Base-by-base conservation (phyloP, 2,113 vertebrate genomes). In the Vidua macroura region DNA sequence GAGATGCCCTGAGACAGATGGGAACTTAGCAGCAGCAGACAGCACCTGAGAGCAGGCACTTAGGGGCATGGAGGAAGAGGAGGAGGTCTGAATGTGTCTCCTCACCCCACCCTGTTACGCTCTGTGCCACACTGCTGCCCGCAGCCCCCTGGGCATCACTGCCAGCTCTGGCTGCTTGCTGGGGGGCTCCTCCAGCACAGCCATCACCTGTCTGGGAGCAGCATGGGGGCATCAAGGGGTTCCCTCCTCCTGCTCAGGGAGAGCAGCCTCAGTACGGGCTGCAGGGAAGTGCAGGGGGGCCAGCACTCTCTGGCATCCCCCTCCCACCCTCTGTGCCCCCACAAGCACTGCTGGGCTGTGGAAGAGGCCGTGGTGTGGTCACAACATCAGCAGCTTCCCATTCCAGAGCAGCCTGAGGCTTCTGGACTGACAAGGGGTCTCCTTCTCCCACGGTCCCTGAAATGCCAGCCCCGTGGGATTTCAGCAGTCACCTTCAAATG, bases 401-500 rank as follows among this genome's bases (percentile, higher is more conserved):
- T 30, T 49, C 35, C 4, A 2, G 43, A 88, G 76, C 67, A 92
- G 53, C 37, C 46, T 18, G 75, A 90, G 73, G 59, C 64, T 90
- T 73, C 72, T 80, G 83, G 51, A 53, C 63, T 88, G n/a, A 5
- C 55, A 24, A n/a, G 21, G 75, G 43, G 37, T 76, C 23, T 83
- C 27, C 55, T 88, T 80, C 79, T 93, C 80, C 58, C n/a, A 24
- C 1, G 14, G 52, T 44, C 52, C 35, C 83, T 13, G 5, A 52
- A 92, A 88, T 7, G 3, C 43, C 6, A 12, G 68, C 37, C 56
- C 62, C 6, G 58, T 1, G 60, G 86, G 84, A 84, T 88, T 90
- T 86, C 89, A 83, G 91, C 88, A 82, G 58, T 46, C 20, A 3
- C 72, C 88, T 96, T 96, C 76, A 93, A 96, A 96, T 66, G 82